phyloP scores from a whole-genome alignment of 1,140 invertebrate genomes.

The Halotydeus destructor region DNA sequence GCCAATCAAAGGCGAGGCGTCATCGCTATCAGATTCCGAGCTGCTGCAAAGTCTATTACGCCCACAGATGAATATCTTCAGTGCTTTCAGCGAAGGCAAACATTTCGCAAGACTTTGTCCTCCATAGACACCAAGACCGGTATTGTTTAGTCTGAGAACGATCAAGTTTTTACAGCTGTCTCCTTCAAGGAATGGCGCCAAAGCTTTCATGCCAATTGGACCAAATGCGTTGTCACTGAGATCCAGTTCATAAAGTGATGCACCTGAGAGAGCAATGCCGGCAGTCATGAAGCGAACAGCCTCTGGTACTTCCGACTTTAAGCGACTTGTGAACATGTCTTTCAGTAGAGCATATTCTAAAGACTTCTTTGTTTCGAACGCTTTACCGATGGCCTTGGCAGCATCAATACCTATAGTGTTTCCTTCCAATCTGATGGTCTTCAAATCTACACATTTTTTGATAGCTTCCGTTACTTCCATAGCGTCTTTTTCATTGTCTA shows the following conservation, averaged over 20 bases:
- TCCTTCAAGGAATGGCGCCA: constrained; percentile 63
- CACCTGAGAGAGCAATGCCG: constrained; percentile 54
- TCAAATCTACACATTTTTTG: constrained; percentile 16
- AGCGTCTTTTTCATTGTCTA: constrained; percentile 13
- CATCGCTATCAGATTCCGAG: constrained; percentile 57
- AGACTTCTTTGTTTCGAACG: constrained; percentile 28
- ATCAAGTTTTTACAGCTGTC: constrained; percentile 53
- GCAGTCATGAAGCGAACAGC: constrained; percentile 57
- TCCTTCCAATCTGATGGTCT: constrained; percentile 54
- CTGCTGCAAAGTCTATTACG: constrained; percentile 85
- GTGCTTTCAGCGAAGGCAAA: constrained; percentile 16
- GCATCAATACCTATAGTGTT: constrained; percentile 80
- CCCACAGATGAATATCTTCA: constrained; percentile 75
- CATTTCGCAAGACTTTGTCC: constrained; percentile 35
- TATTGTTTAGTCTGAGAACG: constrained; percentile 74
- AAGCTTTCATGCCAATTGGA: constrained; percentile 72
- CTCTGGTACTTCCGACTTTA: constrained; percentile 83
- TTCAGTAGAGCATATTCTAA: constrained; percentile 53
- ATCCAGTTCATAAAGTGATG: constrained; percentile 61
- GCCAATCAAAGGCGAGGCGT: constrained; percentile 37
- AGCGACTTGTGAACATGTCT: constrained; percentile 82
- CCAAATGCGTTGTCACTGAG: constrained; percentile 97
- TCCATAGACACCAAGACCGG: constrained; percentile 76
- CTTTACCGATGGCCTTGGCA: constrained; percentile 56
- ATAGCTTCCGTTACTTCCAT: constrained; percentile 19